Conservation (phyloP, 2,888 invertebrate species). For the Orthosia incerta region DNA sequence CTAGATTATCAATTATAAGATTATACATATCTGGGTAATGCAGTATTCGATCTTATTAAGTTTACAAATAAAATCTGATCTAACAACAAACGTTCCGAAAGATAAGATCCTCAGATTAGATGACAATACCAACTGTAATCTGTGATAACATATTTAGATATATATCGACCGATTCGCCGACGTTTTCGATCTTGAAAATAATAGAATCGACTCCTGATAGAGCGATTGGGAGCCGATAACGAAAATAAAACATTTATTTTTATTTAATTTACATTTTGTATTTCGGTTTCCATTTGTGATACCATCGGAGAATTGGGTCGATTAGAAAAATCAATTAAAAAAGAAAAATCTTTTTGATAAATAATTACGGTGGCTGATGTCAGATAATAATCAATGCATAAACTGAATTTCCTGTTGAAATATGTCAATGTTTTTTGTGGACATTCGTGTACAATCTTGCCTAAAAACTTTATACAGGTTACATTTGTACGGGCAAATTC, state of each 20-base stretch:
- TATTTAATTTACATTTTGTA: conserved; percentile 56
- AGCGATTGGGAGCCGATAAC: conserved; percentile 45
- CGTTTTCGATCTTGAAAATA: conserved; percentile 37
- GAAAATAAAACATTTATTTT: conserved; percentile 57
- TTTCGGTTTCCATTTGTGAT: conserved; percentile 58
- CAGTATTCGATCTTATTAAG: conserved; percentile 75
- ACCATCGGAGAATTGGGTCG: conserved; percentile 47
- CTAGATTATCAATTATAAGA: conserved; percentile 52
- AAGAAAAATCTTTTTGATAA: conserved; percentile 39
- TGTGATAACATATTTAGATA: conserved; percentile 51
- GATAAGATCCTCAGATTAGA: conserved; percentile 67
- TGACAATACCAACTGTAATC: conserved; percentile 65
- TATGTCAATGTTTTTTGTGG: neutral
- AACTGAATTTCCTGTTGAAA: conserved; percentile 18
- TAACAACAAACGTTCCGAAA: conserved; percentile 70
- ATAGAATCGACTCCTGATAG: conserved; percentile 52
- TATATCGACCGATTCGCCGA: conserved; percentile 48
- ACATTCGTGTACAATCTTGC: neutral
- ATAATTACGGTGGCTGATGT: conserved; percentile 50
- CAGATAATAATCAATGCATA: conserved; percentile 29
- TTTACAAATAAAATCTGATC: conserved; percentile 72
- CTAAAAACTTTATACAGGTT: neutral
- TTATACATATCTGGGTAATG: conserved; percentile 66
- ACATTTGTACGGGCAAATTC: neutral
- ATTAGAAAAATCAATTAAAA: conserved; percentile 63